phyloP scores from a whole-genome alignment of 2,797 vertebrate genomes.

The Amazonetta brasiliensis region DNA sequence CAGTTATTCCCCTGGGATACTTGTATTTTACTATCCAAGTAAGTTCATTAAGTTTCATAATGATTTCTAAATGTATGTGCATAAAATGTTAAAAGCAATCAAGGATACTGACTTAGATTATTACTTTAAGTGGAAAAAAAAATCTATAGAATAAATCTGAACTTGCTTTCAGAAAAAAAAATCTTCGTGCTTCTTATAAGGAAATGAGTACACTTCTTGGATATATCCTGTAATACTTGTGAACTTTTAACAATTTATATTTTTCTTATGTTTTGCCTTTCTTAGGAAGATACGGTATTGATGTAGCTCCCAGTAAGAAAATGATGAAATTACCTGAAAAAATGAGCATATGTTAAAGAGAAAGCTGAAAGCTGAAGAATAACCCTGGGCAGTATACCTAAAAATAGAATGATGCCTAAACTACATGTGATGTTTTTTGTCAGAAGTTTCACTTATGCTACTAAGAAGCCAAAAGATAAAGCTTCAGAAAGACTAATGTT shows the following conservation, averaged over 20 bases:
- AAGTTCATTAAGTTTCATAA: constrained; percentile 26
- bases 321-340: neutral
- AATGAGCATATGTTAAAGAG: neutral
- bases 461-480: neutral
- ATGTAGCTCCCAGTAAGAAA: neutral
- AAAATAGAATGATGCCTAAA: neutral
- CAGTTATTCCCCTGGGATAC: constrained; percentile 67
- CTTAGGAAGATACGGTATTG: neutral
- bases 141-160: neutral
- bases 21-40: constrained; percentile 75
- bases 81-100: neutral
- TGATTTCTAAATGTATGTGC: neutral
- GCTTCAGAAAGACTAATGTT: neutral
- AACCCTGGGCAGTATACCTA: neutral
- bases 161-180: neutral
- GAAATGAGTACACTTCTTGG: neutral
- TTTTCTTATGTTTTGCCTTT: neutral
- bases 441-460: neutral
- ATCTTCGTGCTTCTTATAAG: neutral
- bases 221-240: neutral
- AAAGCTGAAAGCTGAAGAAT: neutral
- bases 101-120: neutral
- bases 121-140: neutral
- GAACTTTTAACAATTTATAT: neutral
- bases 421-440: neutral